These are phyloP conservation scores for Adela reaumurella DNA, from an alignment of 2,888 invertebrate species.

Conservation along the genomic window DNA sequence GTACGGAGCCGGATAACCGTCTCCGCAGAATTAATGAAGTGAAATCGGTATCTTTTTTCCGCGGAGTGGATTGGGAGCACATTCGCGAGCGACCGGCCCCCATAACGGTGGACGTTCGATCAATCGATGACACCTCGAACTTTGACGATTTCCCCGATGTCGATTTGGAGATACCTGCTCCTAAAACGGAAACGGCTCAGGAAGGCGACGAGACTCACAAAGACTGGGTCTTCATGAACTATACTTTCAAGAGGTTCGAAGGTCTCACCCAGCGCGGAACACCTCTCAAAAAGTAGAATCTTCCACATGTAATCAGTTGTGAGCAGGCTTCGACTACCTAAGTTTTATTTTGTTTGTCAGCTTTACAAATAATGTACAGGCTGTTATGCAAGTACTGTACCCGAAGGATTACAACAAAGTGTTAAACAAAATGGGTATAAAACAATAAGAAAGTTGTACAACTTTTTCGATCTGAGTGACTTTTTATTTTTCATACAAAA, in stretches of 20 bases:
- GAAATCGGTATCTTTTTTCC: slow-evolving; percentile 89
- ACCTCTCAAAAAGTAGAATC: slow-evolving; percentile 75
- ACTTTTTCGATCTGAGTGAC: too few relatives aligned
- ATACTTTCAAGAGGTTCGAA: slow-evolving; percentile 99
- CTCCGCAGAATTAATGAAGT: slow-evolving; percentile 92
- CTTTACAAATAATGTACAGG: too few relatives aligned
- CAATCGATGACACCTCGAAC: slow-evolving; percentile 99
- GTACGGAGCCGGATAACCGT: slow-evolving; percentile 93
- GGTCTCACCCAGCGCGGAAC: slow-evolving; percentile 89
- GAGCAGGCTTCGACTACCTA: too few relatives aligned
- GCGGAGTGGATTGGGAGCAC: slow-evolving; percentile 98
- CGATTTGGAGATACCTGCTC: slow-evolving; percentile 96
- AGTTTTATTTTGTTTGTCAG: too few relatives aligned
- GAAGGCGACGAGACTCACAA: slow-evolving; percentile 91
- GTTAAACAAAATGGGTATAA: too few relatives aligned
- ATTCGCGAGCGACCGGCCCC: slow-evolving; percentile 98
- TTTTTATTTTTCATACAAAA: too few relatives aligned
- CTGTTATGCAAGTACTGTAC: too few relatives aligned
- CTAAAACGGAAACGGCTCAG: too few relatives aligned
- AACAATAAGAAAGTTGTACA: too few relatives aligned
- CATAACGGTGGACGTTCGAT: slow-evolving; percentile 94
- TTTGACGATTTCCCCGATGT: slow-evolving; percentile 99
- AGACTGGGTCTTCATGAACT: slow-evolving; percentile 99
- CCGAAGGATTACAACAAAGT: too few relatives aligned
- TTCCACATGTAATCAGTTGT: too few relatives aligned